Conservation (phyloP, 2,113 vertebrate species). For the Halichoerus grypus region DNA sequence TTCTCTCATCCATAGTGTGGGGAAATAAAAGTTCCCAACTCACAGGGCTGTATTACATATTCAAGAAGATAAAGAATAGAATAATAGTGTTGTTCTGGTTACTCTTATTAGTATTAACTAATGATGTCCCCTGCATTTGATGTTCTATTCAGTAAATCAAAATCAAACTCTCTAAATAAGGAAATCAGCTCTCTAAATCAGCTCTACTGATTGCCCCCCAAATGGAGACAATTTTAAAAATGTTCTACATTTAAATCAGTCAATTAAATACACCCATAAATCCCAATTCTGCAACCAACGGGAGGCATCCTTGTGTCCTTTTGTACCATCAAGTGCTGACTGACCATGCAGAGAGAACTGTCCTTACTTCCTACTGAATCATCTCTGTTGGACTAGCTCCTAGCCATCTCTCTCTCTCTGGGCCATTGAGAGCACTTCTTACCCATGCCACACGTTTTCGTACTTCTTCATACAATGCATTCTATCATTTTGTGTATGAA, state of each 20-base stretch:
- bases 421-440: neutral
- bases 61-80: neutral
- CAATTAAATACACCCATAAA: neutral
- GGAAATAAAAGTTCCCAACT: neutral
- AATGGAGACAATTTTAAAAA: neutral
- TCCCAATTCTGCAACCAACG: neutral
- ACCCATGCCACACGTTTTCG: neutral
- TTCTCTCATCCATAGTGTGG: neutral
- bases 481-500: neutral
- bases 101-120: neutral
- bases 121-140: neutral
- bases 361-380: neutral
- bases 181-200: too few relatives aligned
- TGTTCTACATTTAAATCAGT: neutral
- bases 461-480: neutral
- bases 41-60: neutral
- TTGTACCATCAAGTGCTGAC: rapidly evolving
- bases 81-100: neutral
- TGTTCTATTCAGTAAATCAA: neutral
- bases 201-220: neutral
- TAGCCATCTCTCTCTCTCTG: neutral
- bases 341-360: neutral
- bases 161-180: neutral
- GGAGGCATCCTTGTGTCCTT: neutral
- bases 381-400: neutral